Percentiles rank a stretch among this genome's conserved stretches.
Evolutionary conservation across 2,888 invertebrate genomes (phyloP).

Genomic region (Oscheius sp.): DNA sequence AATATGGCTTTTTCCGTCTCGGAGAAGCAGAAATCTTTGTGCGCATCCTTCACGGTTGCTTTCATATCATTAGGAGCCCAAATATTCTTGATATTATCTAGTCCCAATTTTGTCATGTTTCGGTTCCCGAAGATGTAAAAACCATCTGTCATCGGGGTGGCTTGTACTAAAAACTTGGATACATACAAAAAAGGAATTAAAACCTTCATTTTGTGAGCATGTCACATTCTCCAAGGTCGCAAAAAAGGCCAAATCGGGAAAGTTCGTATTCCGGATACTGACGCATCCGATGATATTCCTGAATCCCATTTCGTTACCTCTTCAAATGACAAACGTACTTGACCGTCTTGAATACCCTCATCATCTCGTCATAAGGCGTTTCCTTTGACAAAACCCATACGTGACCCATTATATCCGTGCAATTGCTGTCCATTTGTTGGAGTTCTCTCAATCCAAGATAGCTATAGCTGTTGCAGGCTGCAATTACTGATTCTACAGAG

Average conservation of each 20-base stretch:
- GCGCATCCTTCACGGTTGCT: background rate
- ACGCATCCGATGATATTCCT: constrained; percentile 6
- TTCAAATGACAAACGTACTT: background rate
- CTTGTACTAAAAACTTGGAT: constrained; percentile 8
- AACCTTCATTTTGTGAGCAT: constrained; percentile 6
- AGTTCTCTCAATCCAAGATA: constrained; percentile 13
- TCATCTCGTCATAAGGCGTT: background rate
- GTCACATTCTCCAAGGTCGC: background rate
- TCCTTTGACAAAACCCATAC: constrained; percentile 8
- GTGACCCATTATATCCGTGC: constrained; percentile 14
- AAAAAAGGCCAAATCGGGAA: background rate
- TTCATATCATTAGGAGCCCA: background rate
- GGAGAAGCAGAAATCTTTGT: background rate
- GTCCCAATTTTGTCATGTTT: background rate
- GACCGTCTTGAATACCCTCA: constrained; percentile 5
- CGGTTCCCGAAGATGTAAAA: background rate
- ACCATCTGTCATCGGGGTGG: background rate
- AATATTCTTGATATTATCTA: background rate
- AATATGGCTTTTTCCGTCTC: background rate
- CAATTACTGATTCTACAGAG: background rate
- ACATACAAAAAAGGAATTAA: background rate
- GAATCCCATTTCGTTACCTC: background rate
- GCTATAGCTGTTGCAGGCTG: constrained; percentile 11
- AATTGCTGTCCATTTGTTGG: background rate
- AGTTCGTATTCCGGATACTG: constrained; percentile 5